phyloP scores from a whole-genome alignment of 1,140 invertebrate genomes.

The Drosophila nigromelanica region DNA sequence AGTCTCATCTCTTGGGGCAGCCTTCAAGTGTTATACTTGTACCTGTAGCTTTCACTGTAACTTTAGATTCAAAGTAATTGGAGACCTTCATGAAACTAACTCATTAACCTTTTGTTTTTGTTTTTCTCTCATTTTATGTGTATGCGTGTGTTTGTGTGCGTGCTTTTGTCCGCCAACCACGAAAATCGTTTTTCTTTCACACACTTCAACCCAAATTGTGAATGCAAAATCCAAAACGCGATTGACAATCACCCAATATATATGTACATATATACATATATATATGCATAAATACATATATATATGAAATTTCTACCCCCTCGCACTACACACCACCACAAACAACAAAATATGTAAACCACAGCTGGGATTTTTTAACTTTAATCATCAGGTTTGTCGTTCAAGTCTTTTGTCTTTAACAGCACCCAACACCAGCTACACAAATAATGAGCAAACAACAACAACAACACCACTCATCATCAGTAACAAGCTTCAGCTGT shows the following conservation, averaged over 20 bases:
- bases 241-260: conserved; percentile 33
- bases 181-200: conserved; percentile 64
- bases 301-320: conserved; percentile 18
- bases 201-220: conserved; percentile 34
- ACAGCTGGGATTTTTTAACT: conserved; percentile 84
- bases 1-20: conserved; percentile 2
- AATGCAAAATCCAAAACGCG: conserved; percentile 50
- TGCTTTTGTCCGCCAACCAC: conserved; percentile 50
- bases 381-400: conserved; percentile 84
- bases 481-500: conserved; percentile 44
- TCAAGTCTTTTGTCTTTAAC: conserved; percentile 82
- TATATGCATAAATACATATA: conserved; percentile 44
- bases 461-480: conserved; percentile 47
- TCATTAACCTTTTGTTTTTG: conserved; percentile 69
- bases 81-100: conserved; percentile 44
- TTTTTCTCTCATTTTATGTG: conserved; percentile 48
- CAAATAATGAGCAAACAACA: conserved; percentile 26
- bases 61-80: conserved; percentile 16
- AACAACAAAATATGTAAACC: conserved; percentile 54
- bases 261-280: conserved; percentile 19
- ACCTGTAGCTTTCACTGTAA: conserved; percentile 36
- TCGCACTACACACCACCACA: conserved; percentile 36
- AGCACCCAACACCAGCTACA: conserved; percentile 31
- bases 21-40: conserved; percentile 7
- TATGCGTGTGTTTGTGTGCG: conserved; percentile 35